Conservation (phyloP, 2,797 vertebrate genomes). For the Sebastes trivittatus region DNA sequence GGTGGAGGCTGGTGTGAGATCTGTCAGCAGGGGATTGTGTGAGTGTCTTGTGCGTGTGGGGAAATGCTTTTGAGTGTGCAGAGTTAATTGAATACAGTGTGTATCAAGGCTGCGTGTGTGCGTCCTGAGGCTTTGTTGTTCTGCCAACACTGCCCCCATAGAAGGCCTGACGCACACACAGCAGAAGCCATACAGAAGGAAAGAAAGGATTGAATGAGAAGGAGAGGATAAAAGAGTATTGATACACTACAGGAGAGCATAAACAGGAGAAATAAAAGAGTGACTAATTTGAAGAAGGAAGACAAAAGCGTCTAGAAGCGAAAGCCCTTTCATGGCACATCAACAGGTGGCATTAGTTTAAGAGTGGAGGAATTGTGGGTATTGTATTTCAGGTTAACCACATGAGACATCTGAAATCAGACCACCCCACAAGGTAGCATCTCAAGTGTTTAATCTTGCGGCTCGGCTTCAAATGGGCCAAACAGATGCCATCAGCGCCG, state of each 20-base stretch:
- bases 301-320: constrained; percentile 43
- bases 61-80: constrained; percentile 67
- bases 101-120: constrained; percentile 68
- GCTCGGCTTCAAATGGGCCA: constrained; percentile 60
- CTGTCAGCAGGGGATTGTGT: constrained; percentile 68
- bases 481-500: constrained; percentile 65
- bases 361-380: constrained; percentile 60
- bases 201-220: constrained; percentile 46
- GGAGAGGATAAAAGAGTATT: constrained; percentile 45
- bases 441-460: constrained; percentile 70
- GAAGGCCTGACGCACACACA: constrained; percentile 66
- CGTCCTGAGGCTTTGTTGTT: constrained; percentile 77
- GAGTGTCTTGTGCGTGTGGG: constrained; percentile 16
- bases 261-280: constrained; percentile 44
- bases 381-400: constrained; percentile 74
- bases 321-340: constrained; percentile 61
- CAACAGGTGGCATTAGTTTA: constrained; percentile 78
- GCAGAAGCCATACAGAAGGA: constrained; percentile 52
- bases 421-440: constrained; percentile 74
- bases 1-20: constrained; percentile 62
- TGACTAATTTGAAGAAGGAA: constrained; percentile 29
- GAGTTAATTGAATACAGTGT: constrained; percentile 82
- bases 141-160: constrained; percentile 74
- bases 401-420: constrained; percentile 68
- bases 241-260: constrained; percentile 4